Conservation (phyloP, 1,140 invertebrate species). For the Diabrotica virgifera region DNA sequence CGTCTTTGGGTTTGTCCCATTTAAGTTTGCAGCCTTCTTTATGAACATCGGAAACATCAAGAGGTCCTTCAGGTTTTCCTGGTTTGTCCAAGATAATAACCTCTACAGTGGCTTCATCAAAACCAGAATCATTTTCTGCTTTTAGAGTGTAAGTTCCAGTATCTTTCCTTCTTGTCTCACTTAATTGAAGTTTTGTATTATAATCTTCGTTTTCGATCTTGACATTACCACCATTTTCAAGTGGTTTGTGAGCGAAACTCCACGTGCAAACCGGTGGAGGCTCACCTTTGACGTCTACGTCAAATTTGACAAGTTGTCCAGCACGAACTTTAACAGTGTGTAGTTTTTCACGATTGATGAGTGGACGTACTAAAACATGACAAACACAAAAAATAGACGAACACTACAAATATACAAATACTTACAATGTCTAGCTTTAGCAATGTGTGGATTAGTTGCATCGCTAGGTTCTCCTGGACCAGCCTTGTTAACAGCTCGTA, state of each 20-base stretch:
- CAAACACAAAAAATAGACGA: constrained; percentile 9
- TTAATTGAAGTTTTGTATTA: constrained; percentile 81
- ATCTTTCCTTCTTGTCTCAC: constrained; percentile 75
- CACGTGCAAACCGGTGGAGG: constrained; percentile 91
- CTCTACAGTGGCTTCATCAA: constrained; percentile 92
- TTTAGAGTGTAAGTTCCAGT: constrained; percentile 89
- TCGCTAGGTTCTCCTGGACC: constrained; percentile 89
- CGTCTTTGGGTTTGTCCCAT: constrained; percentile 95
- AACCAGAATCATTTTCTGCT: constrained; percentile 89
- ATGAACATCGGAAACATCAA: constrained; percentile 89
- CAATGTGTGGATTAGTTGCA: constrained; percentile 79
- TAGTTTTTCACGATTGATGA: constrained; percentile 89
- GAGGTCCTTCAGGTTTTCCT: constrained; percentile 87
- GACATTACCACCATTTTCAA: constrained; percentile 52
- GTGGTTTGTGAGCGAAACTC: constrained; percentile 65
- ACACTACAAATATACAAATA: constrained; percentile 25
- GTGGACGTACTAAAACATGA: constrained; percentile 73
- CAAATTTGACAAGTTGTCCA: constrained; percentile 86
- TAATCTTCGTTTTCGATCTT: constrained; percentile 93
- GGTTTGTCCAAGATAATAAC: constrained; percentile 94
- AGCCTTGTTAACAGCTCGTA: constrained; percentile 91
- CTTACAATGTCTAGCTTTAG: constrained; percentile 88
- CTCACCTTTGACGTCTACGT: constrained; percentile 93
- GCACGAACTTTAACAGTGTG: constrained; percentile 85
- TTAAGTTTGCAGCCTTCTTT: constrained; percentile 93